Evolutionary conservation across 2,888 invertebrate species (phyloP).

Genomic region (Fissipunctia ypsillon): DNA sequence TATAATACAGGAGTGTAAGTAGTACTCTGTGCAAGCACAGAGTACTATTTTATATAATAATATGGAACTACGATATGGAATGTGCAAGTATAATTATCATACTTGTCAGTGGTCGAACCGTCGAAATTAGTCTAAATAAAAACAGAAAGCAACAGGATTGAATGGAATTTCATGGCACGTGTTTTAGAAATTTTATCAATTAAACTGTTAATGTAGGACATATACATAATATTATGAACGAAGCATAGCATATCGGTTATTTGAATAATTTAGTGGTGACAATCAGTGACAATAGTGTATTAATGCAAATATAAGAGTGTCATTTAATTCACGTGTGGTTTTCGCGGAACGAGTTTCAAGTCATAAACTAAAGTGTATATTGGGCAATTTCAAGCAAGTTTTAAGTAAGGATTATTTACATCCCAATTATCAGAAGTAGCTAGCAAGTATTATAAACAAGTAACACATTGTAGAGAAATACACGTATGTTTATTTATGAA

Average conservation of each 20-base stretch:
- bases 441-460: not conserved
- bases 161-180: not conserved
- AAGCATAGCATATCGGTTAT: not conserved
- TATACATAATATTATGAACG: not conserved
- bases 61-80: too few species aligned
- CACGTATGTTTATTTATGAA: not conserved
- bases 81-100: too few species aligned
- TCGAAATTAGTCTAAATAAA: not conserved
- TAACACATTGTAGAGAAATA: not conserved
- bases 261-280: not conserved
- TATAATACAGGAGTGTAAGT: too few species aligned
- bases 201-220: not conserved
- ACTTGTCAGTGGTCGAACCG: not conserved
- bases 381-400: too few species aligned
- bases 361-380: too few species aligned
- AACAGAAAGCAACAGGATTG: not conserved
- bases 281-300: constrained; percentile 9
- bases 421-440: not conserved
- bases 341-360: not conserved
- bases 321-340: constrained; percentile 17
- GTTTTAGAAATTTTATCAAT: not conserved
- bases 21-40: too few species aligned
- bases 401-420: constrained; percentile 20
- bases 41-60: too few species aligned
- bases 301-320: not conserved